Base-by-base conservation (phyloP, 2,797 vertebrate species). In the Argyrosomus regius region DNA sequence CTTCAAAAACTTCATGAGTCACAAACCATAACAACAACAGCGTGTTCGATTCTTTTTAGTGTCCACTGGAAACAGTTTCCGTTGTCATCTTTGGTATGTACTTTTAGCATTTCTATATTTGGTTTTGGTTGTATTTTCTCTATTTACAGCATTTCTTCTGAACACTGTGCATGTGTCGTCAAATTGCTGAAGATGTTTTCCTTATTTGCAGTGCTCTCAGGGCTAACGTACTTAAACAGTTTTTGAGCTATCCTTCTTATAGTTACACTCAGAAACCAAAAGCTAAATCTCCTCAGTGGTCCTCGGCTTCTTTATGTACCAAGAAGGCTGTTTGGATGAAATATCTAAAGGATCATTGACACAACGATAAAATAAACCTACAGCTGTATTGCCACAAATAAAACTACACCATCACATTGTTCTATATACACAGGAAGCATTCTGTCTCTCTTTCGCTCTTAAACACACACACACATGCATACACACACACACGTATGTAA, bases 351-450 rank as follows among this genome's bases (percentile, higher is more conserved):
- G 49, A 45, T 66, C 63, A 41, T 18, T 56, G 60, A 61, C 28
- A 73, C 45, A 58, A 48, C n/a, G n/a, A 20, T 48, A 6, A 1
- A 28, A 18, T 60, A 58, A 68, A 72, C n/a, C 28, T 50, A 6
- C 16, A 64, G 26, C 53, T 57, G 17, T 48, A 52, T 73, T 3
- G n/a, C 26, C 61, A n/a, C 20, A 77, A 78, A 75, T 73, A 74
- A 70, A 76, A 57, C 53, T 28, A 28, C 56, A 50, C 31, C 8
- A 54, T 72, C 46, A 71, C 49, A 63, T 45, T 59, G 78, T 56
- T 49, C 6, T 12, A 65, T 18, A 68, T 52, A 54, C 39, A 64
- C 26, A 65, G 35, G 58, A 78, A 74, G 54, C 43, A 22, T 56
- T 56, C 68, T 66, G 24, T 71, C 71, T 35, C 48, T 35, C 18